Base-by-base conservation (phyloP, 37 sponge, comb jelly and placozoan genomes). In the Cliona cf. orientalis region DNA sequence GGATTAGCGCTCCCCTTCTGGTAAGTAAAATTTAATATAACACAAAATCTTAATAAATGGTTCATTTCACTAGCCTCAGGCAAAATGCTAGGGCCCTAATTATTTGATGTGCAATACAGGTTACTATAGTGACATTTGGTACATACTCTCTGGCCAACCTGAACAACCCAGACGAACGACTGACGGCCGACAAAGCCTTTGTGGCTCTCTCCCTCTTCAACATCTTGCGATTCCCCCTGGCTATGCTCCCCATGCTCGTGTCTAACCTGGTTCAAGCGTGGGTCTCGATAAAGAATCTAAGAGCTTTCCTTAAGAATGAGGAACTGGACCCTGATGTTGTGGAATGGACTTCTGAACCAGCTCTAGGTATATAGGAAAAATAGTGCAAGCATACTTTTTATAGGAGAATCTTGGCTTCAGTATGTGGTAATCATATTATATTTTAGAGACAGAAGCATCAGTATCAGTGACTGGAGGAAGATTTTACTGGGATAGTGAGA, bases 171-270 rank as follows among this genome's bases (percentile, higher is more conserved):
- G 71, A 79, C 34, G 62, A 82, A 23, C 45, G 79, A 29, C 83
- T 93, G 21, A 93, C 97, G 3, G 76, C 98, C 32, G 89, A 92
- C 38, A 93, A 79, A 44, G 95, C 90, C 9, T 98, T 98, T 86
- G 99, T 98, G 40, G 89, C 94, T 39, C 83, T 98, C n/a, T 83
- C 99, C 19, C 94, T 98, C 37, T 98, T 98, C 90, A 93, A 93
- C 87, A 88, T 98, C 70, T 77, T 98, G 23, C 58, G 99, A 0
- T 98, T 98, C 64, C 99, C 99, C 38, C 87, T 98, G 37, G 58
- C 84, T 56, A 95, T 95, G 99, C 66, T 98, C 36, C 99, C 99
- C n/a, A 53, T 86, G 53, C 62, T 98, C 35, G 86, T 98, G 34
- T 87, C 95, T 21, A 78, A 63, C 37, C 46, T 93, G 14, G 87